A percentile compares a stretch with the other conserved stretches of the same genome.
These are phyloP conservation scores for Drosophila leonis DNA, from an alignment of 2,888 invertebrate species.

Conservation along the genomic window DNA sequence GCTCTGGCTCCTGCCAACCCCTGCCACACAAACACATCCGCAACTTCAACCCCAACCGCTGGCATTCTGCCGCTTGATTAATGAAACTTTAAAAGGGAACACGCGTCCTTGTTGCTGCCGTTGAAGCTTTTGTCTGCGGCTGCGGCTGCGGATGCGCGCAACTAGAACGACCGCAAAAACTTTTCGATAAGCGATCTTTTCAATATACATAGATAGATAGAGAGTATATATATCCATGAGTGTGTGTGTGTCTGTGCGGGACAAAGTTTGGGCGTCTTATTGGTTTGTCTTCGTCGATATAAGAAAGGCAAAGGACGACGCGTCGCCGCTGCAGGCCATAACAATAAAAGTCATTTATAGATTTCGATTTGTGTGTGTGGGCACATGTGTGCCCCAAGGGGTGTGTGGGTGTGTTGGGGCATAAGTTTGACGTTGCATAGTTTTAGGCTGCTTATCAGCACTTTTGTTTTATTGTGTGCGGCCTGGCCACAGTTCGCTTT, in stretches of 20 bases:
- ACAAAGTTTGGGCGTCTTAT: constrained; percentile 71
- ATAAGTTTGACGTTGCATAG: constrained; percentile 72
- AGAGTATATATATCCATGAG: constrained; percentile 7
- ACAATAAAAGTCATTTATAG: constrained; percentile 82
- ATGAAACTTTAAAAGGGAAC: constrained; percentile 77
- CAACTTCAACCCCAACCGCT: neutral
- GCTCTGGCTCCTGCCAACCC: constrained; percentile 1
- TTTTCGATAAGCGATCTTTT: constrained; percentile 69
- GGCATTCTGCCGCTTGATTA: constrained; percentile 59
- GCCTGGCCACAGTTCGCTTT: neutral
- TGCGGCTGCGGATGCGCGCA: constrained; percentile 52
- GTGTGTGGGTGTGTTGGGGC: constrained; percentile 15
- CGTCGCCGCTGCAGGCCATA: constrained; percentile 69
- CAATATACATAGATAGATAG: constrained; percentile 36
- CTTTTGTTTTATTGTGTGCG: constrained; percentile 62
- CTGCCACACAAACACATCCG: neutral
- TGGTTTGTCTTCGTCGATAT: constrained; percentile 41
- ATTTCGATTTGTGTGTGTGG: constrained; percentile 70
- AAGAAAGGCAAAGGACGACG: constrained; percentile 30
- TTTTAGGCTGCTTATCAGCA: constrained; percentile 75
- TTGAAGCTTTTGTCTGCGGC: constrained; percentile 46
- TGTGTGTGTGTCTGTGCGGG: constrained; percentile 22
- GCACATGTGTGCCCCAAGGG: constrained; percentile 43
- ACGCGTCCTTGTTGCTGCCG: constrained; percentile 46
- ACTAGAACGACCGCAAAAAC: constrained; percentile 72